Base-by-base conservation (phyloP, 2,888 invertebrate genomes). In the Copidosoma aretas region DNA sequence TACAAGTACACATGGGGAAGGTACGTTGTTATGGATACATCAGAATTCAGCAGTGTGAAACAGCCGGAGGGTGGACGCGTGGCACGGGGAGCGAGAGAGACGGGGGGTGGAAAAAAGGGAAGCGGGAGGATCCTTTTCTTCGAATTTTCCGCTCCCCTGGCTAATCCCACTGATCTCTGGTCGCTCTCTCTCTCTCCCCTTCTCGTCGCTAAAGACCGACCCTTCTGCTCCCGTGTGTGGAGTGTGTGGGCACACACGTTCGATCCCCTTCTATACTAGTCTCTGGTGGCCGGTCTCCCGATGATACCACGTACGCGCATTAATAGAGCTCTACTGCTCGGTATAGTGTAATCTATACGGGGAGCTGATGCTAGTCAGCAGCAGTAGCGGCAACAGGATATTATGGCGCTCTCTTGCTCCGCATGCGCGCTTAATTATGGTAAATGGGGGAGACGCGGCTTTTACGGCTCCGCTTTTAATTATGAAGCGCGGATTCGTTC, bases 361-460 rank as follows among this genome's bases (percentile, higher is more conserved):
- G 49, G 58, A 39, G 56, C n/a, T 53, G 21, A 58, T 60, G 41
- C 57, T 17, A 46, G 3, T 2, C 43, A 46, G 43, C 12, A n/a
- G n/a, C n/a, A n/a, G n/a, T n/a, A n/a, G n/a, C n/a, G n/a, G n/a
- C n/a, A n/a, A n/a, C 43, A 17, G 32, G 32, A 32, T 32, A 32
- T 32, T 32, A 32, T 17, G 15, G 12, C 15, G 43, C 43, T 46
- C 43, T 46, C 43, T 46, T 12, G 43, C 43, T 17, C 3, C 12
- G 43, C 54, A 74, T 77, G 76, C 77, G 73, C 73, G 72, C 74
- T 76, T 80, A 80, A 80, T 80, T 80, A 78, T 77, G 77, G 77
- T 77, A 78, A 80, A 78, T 77, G 77, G 78, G 79, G 77, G 76
- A 72, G 74, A 76, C 73, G 59, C 68, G 58, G 67, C 67, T 71